Percentiles rank a stretch among this genome's conserved stretches.
phyloP scores from a whole-genome alignment of 2,797 vertebrate species.

The Sebastiscus albofasciatus region DNA sequence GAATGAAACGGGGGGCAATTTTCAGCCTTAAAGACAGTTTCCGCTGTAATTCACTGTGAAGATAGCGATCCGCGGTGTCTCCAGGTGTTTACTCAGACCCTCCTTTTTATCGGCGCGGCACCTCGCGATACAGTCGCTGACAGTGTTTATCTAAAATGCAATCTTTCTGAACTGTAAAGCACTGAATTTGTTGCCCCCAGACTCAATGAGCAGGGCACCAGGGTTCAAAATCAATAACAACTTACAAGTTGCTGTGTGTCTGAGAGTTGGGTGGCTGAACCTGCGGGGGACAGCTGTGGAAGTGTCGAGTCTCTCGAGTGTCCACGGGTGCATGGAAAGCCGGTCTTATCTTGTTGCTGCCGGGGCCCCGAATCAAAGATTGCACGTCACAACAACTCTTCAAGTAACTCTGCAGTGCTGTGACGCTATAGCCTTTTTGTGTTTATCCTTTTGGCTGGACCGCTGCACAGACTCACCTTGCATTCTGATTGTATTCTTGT shows the following conservation, averaged over 20 bases:
- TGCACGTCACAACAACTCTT: neutral
- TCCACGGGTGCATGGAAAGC: neutral
- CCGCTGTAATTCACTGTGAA: conserved; percentile 65
- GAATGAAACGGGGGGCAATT: conserved; percentile 5
- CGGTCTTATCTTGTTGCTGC: conserved; percentile 22
- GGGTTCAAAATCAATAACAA: conserved; percentile 75
- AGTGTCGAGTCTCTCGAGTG: neutral
- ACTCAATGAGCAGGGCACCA: conserved; percentile 70
- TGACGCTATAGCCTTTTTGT: neutral
- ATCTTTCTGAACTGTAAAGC: conserved; percentile 73
- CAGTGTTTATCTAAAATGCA: conserved; percentile 77
- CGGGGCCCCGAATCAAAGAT: conserved; percentile 14
- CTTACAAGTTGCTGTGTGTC: conserved; percentile 54
- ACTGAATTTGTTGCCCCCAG: conserved; percentile 60
- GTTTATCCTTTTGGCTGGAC: neutral
- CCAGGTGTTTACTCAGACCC: conserved; percentile 62
- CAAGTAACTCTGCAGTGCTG: neutral
- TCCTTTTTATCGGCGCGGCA: conserved; percentile 48
- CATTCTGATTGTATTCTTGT: neutral
- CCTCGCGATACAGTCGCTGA: conserved; percentile 43
- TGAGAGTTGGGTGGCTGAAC: conserved; percentile 46
- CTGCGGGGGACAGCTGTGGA: conserved; percentile 6
- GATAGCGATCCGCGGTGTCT: conserved; percentile 64
- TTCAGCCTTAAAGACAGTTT: conserved; percentile 45
- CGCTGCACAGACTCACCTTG: neutral